phyloP scores from a whole-genome alignment of 1,140 invertebrate species.

The Trinorchestia longiramus region DNA sequence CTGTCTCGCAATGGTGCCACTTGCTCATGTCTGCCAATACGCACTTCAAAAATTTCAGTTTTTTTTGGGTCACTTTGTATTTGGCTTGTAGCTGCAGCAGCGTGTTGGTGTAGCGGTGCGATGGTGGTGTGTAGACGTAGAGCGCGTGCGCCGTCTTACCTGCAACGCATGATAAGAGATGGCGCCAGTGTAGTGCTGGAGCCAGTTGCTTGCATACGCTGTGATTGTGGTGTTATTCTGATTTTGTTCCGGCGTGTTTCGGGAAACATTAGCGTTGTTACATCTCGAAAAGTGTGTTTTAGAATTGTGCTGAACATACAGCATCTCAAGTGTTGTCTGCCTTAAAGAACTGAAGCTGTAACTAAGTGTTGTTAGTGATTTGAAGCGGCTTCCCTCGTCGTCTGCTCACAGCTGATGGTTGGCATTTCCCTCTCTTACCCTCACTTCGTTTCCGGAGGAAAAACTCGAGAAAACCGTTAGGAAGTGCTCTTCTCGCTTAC shows the following conservation, averaged over 20 bases:
- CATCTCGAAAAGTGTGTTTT: neutral
- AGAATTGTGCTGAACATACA: neutral
- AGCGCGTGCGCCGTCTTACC: neutral
- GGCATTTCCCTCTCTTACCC: conserved; percentile 40
- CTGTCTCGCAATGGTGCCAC: too few relatives aligned
- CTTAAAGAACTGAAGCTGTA: neutral
- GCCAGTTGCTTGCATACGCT: conserved; percentile 12
- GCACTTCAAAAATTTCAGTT: too few relatives aligned
- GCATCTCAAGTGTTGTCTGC: neutral
- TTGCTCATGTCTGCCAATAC: too few relatives aligned
- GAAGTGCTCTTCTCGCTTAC: neutral
- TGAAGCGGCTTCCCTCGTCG: conserved; percentile 37
- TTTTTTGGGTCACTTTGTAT: too few relatives aligned
- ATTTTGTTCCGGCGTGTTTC: neutral
- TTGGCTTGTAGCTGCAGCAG: neutral
- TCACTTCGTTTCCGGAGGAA: conserved; percentile 17
- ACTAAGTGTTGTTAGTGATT: neutral
- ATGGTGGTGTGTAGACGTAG: neutral
- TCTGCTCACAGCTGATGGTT: conserved; percentile 51
- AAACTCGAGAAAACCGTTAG: neutral
- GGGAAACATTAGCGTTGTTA: neutral
- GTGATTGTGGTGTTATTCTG: neutral
- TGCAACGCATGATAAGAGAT: neutral
- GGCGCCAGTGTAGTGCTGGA: neutral
- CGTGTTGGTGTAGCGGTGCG: neutral